A percentile compares a stretch with the other conserved stretches of the same genome.
phyloP scores from a whole-genome alignment of 2,113 vertebrate genomes.

The Antechinus stuartii region DNA sequence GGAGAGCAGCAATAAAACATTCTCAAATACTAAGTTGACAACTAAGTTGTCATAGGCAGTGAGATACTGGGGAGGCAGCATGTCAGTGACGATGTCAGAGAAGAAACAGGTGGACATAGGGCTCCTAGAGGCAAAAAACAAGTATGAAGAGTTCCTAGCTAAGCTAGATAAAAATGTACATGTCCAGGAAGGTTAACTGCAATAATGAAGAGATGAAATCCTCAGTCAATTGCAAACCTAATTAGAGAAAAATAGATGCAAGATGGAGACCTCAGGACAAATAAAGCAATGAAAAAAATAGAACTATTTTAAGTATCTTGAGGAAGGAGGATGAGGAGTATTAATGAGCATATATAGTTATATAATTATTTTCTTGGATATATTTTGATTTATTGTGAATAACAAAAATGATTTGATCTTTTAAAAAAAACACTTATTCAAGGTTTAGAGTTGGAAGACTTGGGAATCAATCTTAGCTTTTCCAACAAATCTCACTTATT shows the following conservation, averaged over 20 bases:
- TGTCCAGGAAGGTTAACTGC: neutral
- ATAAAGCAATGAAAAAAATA: neutral
- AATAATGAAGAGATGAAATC: neutral
- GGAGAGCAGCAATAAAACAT: neutral
- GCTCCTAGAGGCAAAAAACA: too few species aligned
- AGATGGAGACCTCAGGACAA: neutral
- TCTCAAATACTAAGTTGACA: neutral
- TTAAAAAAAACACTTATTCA: neutral
- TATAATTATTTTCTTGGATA: neutral
- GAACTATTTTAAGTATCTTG: neutral
- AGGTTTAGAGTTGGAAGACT: conserved; percentile 14
- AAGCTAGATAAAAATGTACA: neutral
- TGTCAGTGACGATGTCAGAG: neutral
- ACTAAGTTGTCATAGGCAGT: neutral
- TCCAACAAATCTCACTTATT: neutral
- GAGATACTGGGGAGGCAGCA: neutral
- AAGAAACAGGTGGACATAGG: too few species aligned
- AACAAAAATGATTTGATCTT: neutral
- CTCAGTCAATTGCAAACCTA: neutral
- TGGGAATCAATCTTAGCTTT: neutral
- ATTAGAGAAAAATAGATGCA: neutral
- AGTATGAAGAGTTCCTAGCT: neutral
- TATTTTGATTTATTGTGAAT: neutral
- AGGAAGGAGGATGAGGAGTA: neutral
- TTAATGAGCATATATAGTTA: neutral